A percentile compares a stretch with the other conserved stretches of the same genome.
Conservation (phyloP, 1,140 invertebrate genomes). For the Polypedilum pembai region DNA sequence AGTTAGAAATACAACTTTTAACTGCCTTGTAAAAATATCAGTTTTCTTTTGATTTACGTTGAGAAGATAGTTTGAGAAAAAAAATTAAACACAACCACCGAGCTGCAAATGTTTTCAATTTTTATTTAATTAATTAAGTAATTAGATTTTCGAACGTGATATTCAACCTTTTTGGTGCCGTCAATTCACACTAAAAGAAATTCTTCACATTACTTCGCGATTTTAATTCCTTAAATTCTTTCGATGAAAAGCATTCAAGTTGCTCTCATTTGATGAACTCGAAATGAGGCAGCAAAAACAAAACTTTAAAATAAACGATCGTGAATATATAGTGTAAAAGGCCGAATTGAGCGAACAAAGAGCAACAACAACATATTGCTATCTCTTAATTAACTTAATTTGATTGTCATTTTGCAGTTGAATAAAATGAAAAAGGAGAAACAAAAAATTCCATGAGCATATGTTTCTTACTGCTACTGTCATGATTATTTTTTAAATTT, state of each 20-base stretch:
- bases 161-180: not conserved
- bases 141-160: not conserved
- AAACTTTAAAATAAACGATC: not conserved
- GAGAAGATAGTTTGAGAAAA: no score
- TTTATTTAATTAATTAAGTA: slow-evolving; percentile 4
- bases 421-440: not conserved
- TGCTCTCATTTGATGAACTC: not conserved
- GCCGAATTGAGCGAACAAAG: no score
- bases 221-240: not conserved
- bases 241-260: not conserved
- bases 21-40: no score
- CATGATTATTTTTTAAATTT: no score
- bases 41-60: no score
- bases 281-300: not conserved
- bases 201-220: not conserved
- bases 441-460: no score
- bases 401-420: not conserved
- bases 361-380: no score
- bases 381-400: not conserved
- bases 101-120: not conserved
- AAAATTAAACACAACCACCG: not conserved
- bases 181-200: not conserved
- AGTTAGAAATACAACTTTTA: no score
- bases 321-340: not conserved
- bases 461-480: no score